Base-by-base conservation (phyloP, 2,113 vertebrate species). In the Globicephala melas region DNA sequence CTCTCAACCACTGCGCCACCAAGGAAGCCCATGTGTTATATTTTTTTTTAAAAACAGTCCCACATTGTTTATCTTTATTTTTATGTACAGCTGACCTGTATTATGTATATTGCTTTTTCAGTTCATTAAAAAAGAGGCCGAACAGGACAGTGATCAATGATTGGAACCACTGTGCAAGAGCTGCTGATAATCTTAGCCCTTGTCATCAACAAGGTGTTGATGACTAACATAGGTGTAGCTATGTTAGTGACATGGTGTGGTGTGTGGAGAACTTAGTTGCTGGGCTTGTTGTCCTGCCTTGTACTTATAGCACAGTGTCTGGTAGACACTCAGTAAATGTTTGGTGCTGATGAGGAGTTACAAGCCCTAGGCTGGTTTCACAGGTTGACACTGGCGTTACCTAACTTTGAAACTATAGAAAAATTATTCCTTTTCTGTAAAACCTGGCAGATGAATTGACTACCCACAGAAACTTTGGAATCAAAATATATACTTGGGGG, bases 381-480 rank as follows among this genome's bases (percentile, higher is more conserved):
- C 23, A 91, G 44, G 26, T 86, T 73, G 67, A 28, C 81, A 73
- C 0, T 71, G 65, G 77, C 41, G 4, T 63, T 93, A 74, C 14
- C 26, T 67, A 93, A 87, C n/a, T 91, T 85, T 88, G 62, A 92
- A 73, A 95, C 67, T 50, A 85, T 5, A 87, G 74, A 80, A 97
- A 96, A 96, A 85, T 67, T 15, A 77, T 21, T 70, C 14, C 23
- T 73, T 23, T 82, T 80, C 41, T 82, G 9, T 89, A 83, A 92
- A 94, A 89, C 36, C 33, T 93, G 53, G 36, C 33, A 89, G 81
- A 77, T 92, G 53, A 8, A 65, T 28, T 68, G 31, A 38, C 44
- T 85, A 82, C 26, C 55, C 47, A 95, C 3, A 91, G 41, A 87
- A 89, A 94, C n/a, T 71, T 70, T 65, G 58, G 58, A 87, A 84